Conservation (phyloP, 1,140 invertebrate genomes). For the Aphaenogaster rudis region DNA sequence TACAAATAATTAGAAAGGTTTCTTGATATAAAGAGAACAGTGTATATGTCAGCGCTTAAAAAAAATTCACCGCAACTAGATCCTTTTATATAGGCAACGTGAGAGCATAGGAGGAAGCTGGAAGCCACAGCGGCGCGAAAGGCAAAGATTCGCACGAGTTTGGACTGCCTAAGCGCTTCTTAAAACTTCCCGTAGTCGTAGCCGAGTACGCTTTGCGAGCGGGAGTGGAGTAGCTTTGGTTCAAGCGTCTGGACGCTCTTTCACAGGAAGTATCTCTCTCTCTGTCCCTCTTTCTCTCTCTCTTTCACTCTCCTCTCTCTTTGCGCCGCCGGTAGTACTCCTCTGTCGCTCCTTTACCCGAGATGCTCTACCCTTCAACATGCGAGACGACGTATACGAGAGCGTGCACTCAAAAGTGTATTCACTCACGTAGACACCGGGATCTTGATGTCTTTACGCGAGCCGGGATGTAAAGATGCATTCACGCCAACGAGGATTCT, state of each 20-base stretch:
- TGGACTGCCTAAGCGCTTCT: constrained; percentile 48
- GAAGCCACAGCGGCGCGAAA: constrained; percentile 35
- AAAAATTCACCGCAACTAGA: constrained; percentile 27
- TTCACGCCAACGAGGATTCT: constrained; percentile 42
- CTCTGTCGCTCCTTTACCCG: constrained; percentile 47
- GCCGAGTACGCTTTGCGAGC: constrained; percentile 36
- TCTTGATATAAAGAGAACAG: background rate
- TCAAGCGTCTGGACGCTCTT: constrained; percentile 52
- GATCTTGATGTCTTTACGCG: constrained; percentile 54
- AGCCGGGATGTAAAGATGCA: constrained; percentile 48
- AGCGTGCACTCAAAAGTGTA: constrained; percentile 58
- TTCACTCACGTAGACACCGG: constrained; percentile 54
- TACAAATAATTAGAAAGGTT: constrained; percentile 9
- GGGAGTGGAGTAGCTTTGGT: constrained; percentile 48
- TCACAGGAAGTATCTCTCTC: constrained; percentile 18
- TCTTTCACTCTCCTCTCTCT: background rate
- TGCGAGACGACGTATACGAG: constrained; percentile 45
- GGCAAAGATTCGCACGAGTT: constrained; percentile 55
- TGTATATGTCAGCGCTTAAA: background rate
- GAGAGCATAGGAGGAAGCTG: background rate
- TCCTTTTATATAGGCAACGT: constrained; percentile 39
- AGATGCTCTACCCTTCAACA: constrained; percentile 34
- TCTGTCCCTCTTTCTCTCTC: background rate
- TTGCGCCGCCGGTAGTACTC: constrained; percentile 10
- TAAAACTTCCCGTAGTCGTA: constrained; percentile 56